A percentile compares a stretch with the other conserved stretches of the same genome.
Conservation (phyloP, 2,888 invertebrate genomes). For the Hemistola chrysoprasaria region DNA sequence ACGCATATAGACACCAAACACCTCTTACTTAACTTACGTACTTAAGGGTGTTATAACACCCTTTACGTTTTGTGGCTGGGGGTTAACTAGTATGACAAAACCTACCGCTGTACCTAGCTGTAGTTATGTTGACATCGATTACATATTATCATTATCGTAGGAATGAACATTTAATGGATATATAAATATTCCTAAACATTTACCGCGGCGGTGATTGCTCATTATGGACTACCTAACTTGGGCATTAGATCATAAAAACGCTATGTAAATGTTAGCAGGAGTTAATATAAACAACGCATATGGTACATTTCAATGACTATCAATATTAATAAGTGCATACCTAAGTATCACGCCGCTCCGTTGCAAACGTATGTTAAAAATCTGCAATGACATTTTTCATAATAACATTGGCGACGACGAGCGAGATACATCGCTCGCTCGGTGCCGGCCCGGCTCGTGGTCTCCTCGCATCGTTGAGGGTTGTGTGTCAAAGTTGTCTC, state of each 20-base stretch:
- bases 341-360: constrained; percentile 41
- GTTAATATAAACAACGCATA: constrained; percentile 31
- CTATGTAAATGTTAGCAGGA: constrained; percentile 35
- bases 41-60: too few species aligned
- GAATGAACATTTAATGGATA: neutral
- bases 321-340: constrained; percentile 52
- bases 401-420: constrained; percentile 32
- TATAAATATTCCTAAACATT: constrained; percentile 3
- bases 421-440: neutral
- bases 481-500: neutral
- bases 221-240: constrained; percentile 20
- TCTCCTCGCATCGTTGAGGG: neutral
- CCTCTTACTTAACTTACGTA: too few species aligned
- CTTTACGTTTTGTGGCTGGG: too few species aligned
- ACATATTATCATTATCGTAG: neutral
- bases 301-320: constrained; percentile 38
- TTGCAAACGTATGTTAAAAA: constrained; percentile 52
- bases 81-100: too few species aligned
- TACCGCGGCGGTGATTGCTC: constrained; percentile 21
- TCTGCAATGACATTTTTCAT: constrained; percentile 49
- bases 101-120: too few species aligned
- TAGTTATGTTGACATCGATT: too few species aligned
- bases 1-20: too few species aligned
- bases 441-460: too few species aligned
- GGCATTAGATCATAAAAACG: constrained; percentile 20